Evolutionary conservation across 2,113 vertebrate species (phyloP).

Genomic region (Oreocharis arfaki): DNA sequence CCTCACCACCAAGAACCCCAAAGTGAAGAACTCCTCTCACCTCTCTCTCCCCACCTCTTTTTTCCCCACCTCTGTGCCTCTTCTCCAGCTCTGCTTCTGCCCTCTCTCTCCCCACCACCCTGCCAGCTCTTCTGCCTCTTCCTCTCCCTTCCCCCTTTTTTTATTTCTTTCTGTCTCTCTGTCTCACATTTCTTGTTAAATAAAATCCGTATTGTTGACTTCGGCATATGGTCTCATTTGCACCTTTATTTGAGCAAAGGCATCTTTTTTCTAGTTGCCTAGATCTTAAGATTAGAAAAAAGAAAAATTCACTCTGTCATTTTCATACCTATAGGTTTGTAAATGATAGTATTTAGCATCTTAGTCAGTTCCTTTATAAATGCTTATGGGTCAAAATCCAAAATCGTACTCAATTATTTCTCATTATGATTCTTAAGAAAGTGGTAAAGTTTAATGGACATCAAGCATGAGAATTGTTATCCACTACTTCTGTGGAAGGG

Average conservation of each 20-base stretch:
- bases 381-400: not conserved
- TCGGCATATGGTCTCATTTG: accelerated
- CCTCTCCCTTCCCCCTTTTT: not conserved
- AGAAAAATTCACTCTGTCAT: not conserved
- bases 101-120: accelerated
- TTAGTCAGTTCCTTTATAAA: not conserved
- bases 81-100: not conserved
- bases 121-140: not conserved
- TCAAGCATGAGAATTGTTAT: accelerated
- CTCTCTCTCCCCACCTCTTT: not conserved
- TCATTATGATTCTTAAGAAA: not conserved
- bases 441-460: not conserved
- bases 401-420: not conserved
- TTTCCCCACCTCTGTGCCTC: not conserved
- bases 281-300: not conserved
- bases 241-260: not conserved
- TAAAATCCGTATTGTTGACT: not conserved
- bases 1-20: not conserved
- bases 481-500: not conserved
- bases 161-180: not conserved
- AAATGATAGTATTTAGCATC: not conserved
- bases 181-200: not conserved
- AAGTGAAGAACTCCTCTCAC: not conserved
- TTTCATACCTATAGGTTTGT: not conserved
- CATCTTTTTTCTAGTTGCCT: not conserved